These are phyloP conservation scores for Meloidogyne exigua DNA, from an alignment of 1,140 invertebrate species.

Conservation along the genomic window DNA sequence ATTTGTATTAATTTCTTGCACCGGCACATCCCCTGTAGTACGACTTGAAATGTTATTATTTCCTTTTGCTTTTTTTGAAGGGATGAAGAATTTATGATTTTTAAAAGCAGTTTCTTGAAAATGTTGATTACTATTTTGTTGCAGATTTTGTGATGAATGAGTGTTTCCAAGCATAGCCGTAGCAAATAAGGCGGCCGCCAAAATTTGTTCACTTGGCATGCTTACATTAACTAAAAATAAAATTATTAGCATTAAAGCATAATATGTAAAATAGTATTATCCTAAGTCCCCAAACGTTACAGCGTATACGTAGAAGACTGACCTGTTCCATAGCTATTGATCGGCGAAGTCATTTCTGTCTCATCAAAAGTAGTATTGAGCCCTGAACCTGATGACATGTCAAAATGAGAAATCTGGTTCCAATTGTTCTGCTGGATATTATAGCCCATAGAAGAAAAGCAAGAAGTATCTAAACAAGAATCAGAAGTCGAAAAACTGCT, in stretches of 20 bases:
- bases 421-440: neutral
- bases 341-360: neutral
- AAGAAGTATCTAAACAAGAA: neutral
- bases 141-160: neutral
- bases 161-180: conserved; percentile 19
- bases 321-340: neutral
- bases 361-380: neutral
- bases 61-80: conserved; percentile 3
- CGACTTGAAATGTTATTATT: neutral
- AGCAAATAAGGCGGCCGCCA: conserved; percentile 23
- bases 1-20: neutral
- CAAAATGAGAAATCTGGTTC: neutral
- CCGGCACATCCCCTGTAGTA: neutral
- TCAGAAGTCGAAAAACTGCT: neutral
- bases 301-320: neutral
- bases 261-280: too few species aligned
- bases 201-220: conserved; percentile 13
- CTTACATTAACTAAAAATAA: neutral
- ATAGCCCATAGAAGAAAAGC: neutral
- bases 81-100: neutral
- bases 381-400: neutral
- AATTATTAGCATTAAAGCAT: neutral
- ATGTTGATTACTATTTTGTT: neutral
- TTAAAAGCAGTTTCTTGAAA: neutral
- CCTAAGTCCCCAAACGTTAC: too few species aligned